These are phyloP conservation scores for Corvus hawaiiensis DNA, from an alignment of 2,113 vertebrate genomes.

Conservation along the genomic window DNA sequence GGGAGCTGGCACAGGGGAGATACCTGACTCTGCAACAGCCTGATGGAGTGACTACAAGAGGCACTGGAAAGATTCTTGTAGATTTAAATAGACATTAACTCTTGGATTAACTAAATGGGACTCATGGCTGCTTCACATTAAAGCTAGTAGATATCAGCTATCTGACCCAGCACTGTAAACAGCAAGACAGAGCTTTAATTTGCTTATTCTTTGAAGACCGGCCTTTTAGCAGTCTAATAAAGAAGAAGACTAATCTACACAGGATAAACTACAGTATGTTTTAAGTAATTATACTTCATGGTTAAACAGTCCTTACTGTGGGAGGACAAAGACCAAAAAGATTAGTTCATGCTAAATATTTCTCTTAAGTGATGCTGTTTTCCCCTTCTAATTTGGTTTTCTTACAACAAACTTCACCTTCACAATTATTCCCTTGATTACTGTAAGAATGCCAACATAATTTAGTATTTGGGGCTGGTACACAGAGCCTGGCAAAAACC, in stretches of 20 bases:
- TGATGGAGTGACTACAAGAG: not conserved
- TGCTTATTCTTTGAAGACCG: conserved; percentile 43
- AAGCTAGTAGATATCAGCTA: not conserved
- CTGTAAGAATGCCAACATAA: conserved; percentile 40
- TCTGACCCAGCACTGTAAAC: conserved; percentile 29
- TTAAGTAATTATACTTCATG: conserved; percentile 34
- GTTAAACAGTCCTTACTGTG: conserved; percentile 33
- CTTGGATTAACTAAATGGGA: not conserved
- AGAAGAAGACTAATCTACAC: conserved; percentile 3
- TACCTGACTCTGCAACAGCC: not conserved
- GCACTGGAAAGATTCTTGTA: not conserved
- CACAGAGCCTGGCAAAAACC: conserved; percentile 40
- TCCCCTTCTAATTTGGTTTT: conserved; percentile 40
- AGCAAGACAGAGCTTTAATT: conserved; percentile 17
- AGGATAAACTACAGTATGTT: conserved; percentile 8
- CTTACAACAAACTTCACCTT: conserved; percentile 53
- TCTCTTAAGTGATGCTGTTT: conserved; percentile 10
- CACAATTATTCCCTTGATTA: conserved; percentile 54
- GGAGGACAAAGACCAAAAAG: conserved; percentile 16
- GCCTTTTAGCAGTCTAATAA: conserved; percentile 19
- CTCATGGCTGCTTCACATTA: not conserved
- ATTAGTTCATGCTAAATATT: conserved; percentile 54
- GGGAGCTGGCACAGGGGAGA: not conserved
- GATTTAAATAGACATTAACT: not conserved
- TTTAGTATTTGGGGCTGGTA: conserved; percentile 48